Percentiles rank a stretch among this genome's conserved stretches.
phyloP scores from a whole-genome alignment of 2,797 vertebrate species.

The Gallinago nigripennis region DNA sequence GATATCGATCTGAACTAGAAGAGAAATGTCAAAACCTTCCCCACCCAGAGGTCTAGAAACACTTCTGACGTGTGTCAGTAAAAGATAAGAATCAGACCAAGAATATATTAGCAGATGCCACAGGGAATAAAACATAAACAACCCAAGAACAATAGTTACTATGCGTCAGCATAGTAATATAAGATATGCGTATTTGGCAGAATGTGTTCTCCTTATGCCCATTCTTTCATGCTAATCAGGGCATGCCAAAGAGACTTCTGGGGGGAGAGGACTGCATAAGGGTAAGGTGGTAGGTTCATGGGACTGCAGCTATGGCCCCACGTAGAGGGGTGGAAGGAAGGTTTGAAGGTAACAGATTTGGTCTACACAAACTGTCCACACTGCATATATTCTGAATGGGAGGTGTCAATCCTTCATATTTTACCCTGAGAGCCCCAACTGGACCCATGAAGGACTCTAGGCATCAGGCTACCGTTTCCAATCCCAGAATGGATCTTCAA shows the following conservation, averaged over 20 bases:
- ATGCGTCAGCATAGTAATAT: background rate
- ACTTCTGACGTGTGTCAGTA: slow-evolving; percentile 6
- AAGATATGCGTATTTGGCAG: background rate
- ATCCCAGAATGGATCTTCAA: background rate
- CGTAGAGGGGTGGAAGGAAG: background rate
- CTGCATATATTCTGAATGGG: background rate
- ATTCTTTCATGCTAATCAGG: background rate
- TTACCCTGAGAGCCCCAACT: background rate
- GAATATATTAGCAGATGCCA: slow-evolving; percentile 26
- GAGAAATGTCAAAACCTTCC: slow-evolving; percentile 14
- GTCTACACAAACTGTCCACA: background rate
- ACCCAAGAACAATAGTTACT: slow-evolving; percentile 15
- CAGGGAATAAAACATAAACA: slow-evolving; percentile 28
- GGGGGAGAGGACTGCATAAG: background rate
- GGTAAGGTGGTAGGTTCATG: background rate
- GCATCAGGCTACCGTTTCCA: background rate
- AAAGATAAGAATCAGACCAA: slow-evolving; percentile 18
- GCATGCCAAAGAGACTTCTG: background rate
- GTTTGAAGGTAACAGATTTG: background rate
- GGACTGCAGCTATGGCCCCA: background rate
- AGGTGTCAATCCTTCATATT: background rate
- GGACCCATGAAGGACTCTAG: background rate
- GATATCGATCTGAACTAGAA: slow-evolving; percentile 24
- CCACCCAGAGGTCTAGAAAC: background rate
- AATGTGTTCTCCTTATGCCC: background rate